phyloP scores from a whole-genome alignment of 2,113 vertebrate species.

The Zosterops japonicus region DNA sequence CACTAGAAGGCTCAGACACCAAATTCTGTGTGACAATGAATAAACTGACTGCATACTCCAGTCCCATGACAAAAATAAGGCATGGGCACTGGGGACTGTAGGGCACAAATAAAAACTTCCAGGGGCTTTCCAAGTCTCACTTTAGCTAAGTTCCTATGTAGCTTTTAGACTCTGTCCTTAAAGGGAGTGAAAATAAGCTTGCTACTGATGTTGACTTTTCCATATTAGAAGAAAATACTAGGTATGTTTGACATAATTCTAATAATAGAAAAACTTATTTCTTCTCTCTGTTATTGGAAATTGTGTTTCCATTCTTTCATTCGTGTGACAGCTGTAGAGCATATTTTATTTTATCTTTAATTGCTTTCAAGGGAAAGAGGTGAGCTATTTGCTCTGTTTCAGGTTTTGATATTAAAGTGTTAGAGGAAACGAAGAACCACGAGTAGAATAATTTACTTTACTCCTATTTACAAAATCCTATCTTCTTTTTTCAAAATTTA shows the following conservation, averaged over 20 bases:
- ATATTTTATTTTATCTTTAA: conserved; percentile 17
- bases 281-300: background rate
- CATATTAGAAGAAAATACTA: background rate
- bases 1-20: background rate
- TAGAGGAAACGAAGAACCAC: background rate
- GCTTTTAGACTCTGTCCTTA: background rate
- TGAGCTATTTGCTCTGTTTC: background rate
- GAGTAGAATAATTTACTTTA: background rate
- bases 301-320: background rate
- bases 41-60: background rate
- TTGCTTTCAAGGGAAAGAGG: background rate
- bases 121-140: background rate
- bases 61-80: background rate
- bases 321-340: background rate
- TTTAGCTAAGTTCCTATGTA: background rate
- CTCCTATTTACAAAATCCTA: background rate
- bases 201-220: background rate
- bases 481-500: background rate
- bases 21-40: background rate
- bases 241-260: background rate
- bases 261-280: background rate
- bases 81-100: background rate
- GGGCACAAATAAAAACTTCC: background rate
- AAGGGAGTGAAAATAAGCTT: background rate
- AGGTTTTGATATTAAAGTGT: background rate